phyloP scores from a whole-genome alignment of 2,797 vertebrate genomes.

The Enteromius anoplus region DNA sequence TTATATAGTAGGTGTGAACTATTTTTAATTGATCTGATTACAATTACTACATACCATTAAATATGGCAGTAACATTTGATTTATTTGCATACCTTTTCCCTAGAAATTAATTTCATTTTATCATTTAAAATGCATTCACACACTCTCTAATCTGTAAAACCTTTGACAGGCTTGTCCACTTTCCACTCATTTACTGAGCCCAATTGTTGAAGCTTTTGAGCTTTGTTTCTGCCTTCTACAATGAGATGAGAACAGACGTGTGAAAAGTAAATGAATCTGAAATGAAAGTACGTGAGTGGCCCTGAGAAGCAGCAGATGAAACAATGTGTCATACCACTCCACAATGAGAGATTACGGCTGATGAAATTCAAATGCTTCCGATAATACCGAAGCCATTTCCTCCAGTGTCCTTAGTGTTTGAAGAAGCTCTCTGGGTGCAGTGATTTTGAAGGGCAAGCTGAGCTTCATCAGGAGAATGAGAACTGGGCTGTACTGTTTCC shows the following conservation, averaged over 20 bases:
- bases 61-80: background rate
- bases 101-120: background rate
- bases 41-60: background rate
- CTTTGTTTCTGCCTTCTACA: constrained; percentile 26
- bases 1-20: background rate
- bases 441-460: constrained; percentile 29
- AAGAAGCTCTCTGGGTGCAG: background rate
- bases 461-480: constrained; percentile 25
- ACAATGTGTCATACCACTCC: constrained; percentile 34
- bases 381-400: background rate
- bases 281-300: constrained; percentile 14
- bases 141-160: background rate
- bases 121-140: constrained; percentile 21
- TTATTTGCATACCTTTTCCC: background rate
- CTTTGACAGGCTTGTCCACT: constrained; percentile 11
- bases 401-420: constrained; percentile 14
- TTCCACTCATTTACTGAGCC: background rate
- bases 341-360: constrained; percentile 33
- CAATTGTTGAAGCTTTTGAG: constrained; percentile 31
- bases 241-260: constrained; percentile 25
- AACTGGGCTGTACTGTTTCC: constrained; percentile 3
- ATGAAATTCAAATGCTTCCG: constrained; percentile 36
- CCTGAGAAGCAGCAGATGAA: constrained; percentile 15
- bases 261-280: constrained; percentile 36
- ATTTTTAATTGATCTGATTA: background rate